Evolutionary conservation across 2,888 invertebrate genomes (phyloP), one percentile per base, ranked within the genome.

Genomic region (Candidula unifasciata): DNA sequence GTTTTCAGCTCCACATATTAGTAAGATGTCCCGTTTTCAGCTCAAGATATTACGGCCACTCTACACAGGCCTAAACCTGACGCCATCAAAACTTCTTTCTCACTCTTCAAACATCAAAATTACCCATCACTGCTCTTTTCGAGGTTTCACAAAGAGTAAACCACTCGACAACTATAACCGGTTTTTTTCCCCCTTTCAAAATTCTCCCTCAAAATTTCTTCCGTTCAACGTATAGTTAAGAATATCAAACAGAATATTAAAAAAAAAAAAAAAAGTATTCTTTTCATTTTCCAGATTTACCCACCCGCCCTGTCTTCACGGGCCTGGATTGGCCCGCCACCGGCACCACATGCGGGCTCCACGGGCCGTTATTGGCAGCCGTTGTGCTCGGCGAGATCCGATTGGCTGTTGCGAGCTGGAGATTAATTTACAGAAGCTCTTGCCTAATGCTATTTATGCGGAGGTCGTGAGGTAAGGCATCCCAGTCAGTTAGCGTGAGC

Each of bases 401-500:
- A 88, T 88, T 88, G 88, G 88, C 84, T 88, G 87, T 68, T 69
- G 83, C 71, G 80, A 78, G 83, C 80, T 85, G 82, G 83, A 87
- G 86, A 88, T 87, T 88, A 88, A 87, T 87, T 87, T 86, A 82
- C 87, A 85, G 76, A 57, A 57, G 83, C 83, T 82, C 84, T 84
- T 74, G 84, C 87, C 85, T 85, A 80, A 83, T 84, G 87, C 88
- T 88, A 88, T 88, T 88, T 88, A 87, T 88, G 87, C 84, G 80
- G 87, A 88, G 89, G 88, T 90, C 89, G 89, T 84, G 87, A 85
- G 87, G 90, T 86, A 87, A 88, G 80, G 86, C 82, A 85, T 66
- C 82, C 84, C 84, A 86, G 76, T 86, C 85, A 82, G 66, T 85
- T 78, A 66, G 80, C 79, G 71, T 64, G 80, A 76, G 82, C 82